Conservation (phyloP, 1,140 invertebrate genomes). For the Sycobia sp. region DNA sequence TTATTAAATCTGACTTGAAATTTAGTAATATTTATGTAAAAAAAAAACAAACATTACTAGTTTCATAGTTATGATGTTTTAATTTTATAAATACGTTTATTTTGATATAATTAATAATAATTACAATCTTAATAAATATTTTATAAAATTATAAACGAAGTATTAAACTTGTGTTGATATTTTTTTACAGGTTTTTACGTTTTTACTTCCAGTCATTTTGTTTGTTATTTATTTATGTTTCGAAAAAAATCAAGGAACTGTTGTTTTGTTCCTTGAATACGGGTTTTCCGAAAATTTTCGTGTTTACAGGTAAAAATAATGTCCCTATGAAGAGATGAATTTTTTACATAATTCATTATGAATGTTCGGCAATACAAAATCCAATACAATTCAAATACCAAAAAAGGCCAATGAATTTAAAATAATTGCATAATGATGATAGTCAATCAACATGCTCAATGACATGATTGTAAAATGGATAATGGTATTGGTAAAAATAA, state of each 20-base stretch:
- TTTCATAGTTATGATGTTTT: no score
- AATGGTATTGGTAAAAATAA: conserved; percentile 14
- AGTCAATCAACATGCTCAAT: background rate
- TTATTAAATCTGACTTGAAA: no score
- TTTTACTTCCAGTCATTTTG: conserved; percentile 1
- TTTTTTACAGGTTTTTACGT: conserved; percentile 2
- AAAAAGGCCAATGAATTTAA: conserved; percentile 4
- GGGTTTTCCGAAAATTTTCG: conserved; percentile 6
- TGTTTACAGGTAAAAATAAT: conserved; percentile 12
- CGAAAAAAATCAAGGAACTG: background rate
- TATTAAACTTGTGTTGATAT: background rate
- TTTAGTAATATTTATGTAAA: no score
- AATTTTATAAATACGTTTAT: conserved; percentile 9
- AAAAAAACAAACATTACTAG: no score
- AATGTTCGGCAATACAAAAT: conserved; percentile 2
- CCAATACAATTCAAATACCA: background rate
- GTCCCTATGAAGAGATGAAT: conserved; percentile 1
- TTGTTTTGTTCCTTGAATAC: conserved; percentile 20
- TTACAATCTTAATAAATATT: no score
- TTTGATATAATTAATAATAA: background rate
- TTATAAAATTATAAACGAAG: conserved; percentile 7
- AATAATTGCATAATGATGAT: conserved; percentile 32
- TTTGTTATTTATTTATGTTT: conserved; percentile 12
- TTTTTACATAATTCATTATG: conserved; percentile 26
- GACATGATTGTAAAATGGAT: no score